Base-by-base conservation (phyloP, 2,888 invertebrate genomes). In the Ectemnius continuus region DNA sequence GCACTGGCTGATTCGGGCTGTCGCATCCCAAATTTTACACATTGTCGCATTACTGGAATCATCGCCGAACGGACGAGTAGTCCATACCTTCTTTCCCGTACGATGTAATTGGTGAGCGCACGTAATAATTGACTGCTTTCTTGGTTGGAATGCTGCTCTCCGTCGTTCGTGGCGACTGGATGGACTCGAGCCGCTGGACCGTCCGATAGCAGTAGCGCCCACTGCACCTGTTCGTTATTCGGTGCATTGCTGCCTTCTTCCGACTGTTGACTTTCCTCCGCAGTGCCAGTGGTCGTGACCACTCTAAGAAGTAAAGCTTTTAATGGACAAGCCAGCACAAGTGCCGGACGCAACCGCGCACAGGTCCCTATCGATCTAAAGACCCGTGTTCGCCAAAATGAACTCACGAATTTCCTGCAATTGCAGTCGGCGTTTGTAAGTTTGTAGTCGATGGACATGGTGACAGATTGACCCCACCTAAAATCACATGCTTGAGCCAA, bases 81-180 rank as follows among this genome's bases (percentile, higher is more conserved):
- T 6, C 64, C 60, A 63, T 80, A 90, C 90, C 88, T 91, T 81
- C 93, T 94, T 77, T 95, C 94, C 80, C 94, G 94, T 0, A 96
- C 95, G 73, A 96, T 94, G 80, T 95, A 95, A 73, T 94, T 93
- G 0, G 95, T 94, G 14, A 96, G 92, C 45, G 94, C 94, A 82
- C 95, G 94, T 8, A 96, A 89, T 4, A 96, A 88, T 45, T 93
- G 93, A 74, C 95, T 94, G 88, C 96, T 96, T 85, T 95, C 95
- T 84, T 94, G 93, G 85, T 92, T 91, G 82, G 88, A 92, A 88
- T 90, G 92, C 85, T 91, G 92, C 88, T 91, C 71, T n/a, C 74
- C 75, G 8, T 76, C 71, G 16, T 82, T 89, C 91, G 76, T 86
- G n/a, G 72, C 91, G 5, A 68, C 64, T 0, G 80, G 64, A 52